Base-by-base conservation (phyloP, 2,888 invertebrate species). In the Buathra laborator region DNA sequence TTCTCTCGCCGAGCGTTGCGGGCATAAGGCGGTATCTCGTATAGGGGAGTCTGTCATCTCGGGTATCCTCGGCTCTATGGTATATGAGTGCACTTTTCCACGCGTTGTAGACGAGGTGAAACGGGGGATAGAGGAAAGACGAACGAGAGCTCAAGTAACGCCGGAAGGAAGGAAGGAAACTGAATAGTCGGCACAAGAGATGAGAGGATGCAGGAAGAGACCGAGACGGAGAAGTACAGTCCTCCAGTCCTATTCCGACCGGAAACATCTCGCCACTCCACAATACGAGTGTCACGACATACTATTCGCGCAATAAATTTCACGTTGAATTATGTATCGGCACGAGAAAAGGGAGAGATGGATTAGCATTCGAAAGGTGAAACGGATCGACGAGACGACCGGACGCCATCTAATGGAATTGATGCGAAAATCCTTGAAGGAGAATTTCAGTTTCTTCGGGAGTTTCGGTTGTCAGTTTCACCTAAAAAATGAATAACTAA, bases 291-390 rank as follows among this genome's bases (percentile, higher is more conserved):
- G 16, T 44, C 62, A 67, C 51, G 72, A 83, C 46, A 67, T 66
- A 16, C 68, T 44, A 72, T 77, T 59, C 62, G 59, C 67, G 59
- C 77, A 56, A 75, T 74, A 75, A 81, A 81, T 78, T 84, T 62
- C 62, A 24, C 68, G 59, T 81, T 81, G 78, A 81, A 84, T 84
- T 81, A 84, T 84, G 64, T 74, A 84, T 81, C 74, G 74, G 44
- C 16, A 29, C 44, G 51, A 48, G 68, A 62, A 74, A 51, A 67
- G 68, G 56, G 78, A 32, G 62, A 72, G 48, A 74, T 59, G 53
- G 46, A 44, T 53, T 51, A 56, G 12, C 19, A 71, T n/a, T 46
- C 48, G 37, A 16, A 16, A 72, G 29, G 37, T 10, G 37, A 14
- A 29, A 12, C 29, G n/a, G 7, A 46, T 19, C 10, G 29, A 32